Percentiles rank a stretch among this genome's conserved stretches.
Conservation (phyloP, 2,888 invertebrate genomes). For the Endomychus coccineus region DNA sequence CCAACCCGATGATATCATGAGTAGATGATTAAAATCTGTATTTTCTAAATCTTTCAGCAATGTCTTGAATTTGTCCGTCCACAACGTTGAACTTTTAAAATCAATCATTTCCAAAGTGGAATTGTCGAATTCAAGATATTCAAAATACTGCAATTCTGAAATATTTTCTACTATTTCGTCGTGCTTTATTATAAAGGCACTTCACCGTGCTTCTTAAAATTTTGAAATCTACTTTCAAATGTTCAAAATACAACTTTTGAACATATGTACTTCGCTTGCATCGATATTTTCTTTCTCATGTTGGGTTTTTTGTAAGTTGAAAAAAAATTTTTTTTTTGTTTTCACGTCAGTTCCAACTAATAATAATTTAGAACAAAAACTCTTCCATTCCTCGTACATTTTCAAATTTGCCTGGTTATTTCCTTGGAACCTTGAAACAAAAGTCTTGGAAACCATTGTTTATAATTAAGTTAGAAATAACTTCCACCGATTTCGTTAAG, state of each 20-base stretch:
- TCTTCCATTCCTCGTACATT: slow-evolving; percentile 24
- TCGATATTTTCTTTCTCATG: slow-evolving; percentile 21
- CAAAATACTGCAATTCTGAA: slow-evolving; percentile 14
- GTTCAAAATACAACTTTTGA: no score
- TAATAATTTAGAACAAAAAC: slow-evolving; percentile 21
- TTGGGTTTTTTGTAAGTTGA: slow-evolving; percentile 18
- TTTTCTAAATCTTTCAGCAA: slow-evolving; percentile 20
- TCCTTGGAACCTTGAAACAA: slow-evolving; percentile 20
- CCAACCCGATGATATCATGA: slow-evolving; percentile 20
- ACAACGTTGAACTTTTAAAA: slow-evolving; percentile 19
- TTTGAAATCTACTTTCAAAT: no score
- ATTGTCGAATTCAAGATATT: no score
- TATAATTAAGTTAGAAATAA: slow-evolving; percentile 20
- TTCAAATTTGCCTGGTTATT: slow-evolving; percentile 24
- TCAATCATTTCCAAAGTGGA: slow-evolving; percentile 9
- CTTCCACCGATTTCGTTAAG: slow-evolving; percentile 21
- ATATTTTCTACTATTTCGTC: slow-evolving; percentile 15
- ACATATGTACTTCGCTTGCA: slow-evolving; percentile 4
- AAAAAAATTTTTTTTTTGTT: slow-evolving; percentile 20
- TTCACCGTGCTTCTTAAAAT: no score
- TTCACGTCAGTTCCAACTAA: slow-evolving; percentile 22
- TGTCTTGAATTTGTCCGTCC: slow-evolving; percentile 19
- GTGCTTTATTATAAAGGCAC: slow-evolving; percentile 7
- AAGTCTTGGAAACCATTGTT: slow-evolving; percentile 18
- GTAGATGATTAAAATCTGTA: slow-evolving; percentile 14